Evolutionary conservation across 2,888 invertebrate species (phyloP).

Genomic region (Molanna angustata): DNA sequence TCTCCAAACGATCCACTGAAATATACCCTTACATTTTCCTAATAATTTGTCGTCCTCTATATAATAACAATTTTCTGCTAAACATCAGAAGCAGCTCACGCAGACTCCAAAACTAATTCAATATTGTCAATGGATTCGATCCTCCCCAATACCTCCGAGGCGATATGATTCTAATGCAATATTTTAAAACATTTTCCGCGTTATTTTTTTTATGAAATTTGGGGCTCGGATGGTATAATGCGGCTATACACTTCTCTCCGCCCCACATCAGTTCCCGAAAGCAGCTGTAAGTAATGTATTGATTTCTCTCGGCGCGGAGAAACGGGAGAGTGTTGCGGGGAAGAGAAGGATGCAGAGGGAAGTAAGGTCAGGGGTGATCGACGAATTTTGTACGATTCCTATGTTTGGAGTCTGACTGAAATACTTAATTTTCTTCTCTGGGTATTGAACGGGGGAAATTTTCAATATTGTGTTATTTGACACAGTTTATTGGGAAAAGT

Average conservation of each 20-base stretch:
- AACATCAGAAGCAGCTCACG: no score
- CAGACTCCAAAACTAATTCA: not conserved
- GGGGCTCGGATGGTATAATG: not conserved
- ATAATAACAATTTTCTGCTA: no score
- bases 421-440: no score
- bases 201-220: not conserved
- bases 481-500: no score
- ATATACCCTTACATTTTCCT: no score
- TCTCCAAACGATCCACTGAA: no score
- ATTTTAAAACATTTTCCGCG: not conserved
- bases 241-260: no score
- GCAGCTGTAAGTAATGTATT: slow-evolving; percentile 33
- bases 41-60: no score
- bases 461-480: not conserved
- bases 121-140: not conserved
- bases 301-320: slow-evolving; percentile 28
- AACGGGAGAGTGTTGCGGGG: slow-evolving; percentile 13
- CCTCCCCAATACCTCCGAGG: not conserved
- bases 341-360: slow-evolving; percentile 12
- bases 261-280: slow-evolving; percentile 18
- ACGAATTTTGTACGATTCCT: slow-evolving; percentile 1
- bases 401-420: not conserved
- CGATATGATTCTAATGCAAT: not conserved
- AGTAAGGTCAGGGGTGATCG: slow-evolving; percentile 30
- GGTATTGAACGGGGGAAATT: not conserved